Evolutionary conservation across 1,140 invertebrate species (phyloP).

Genomic region (Nomia melanderi): DNA sequence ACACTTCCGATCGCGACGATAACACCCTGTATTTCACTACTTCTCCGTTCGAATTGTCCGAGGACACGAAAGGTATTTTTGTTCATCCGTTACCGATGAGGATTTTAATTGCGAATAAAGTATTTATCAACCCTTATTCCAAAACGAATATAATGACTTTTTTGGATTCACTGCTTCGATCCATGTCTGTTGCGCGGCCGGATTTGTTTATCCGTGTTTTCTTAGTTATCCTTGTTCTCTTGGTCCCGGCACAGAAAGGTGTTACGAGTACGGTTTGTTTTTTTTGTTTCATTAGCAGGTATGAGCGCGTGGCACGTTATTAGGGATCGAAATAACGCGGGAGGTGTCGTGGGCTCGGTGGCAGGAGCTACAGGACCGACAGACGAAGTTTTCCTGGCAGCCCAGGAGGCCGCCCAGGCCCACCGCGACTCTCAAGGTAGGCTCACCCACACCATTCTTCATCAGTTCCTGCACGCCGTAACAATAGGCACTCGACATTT

Average conservation of each 20-base stretch:
- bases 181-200: too few relatives aligned
- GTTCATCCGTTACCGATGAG: constrained; percentile 37
- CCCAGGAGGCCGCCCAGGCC: constrained; percentile 86
- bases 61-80: constrained; percentile 38
- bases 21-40: constrained; percentile 55
- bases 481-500: constrained; percentile 74
- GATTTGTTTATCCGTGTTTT: neutral
- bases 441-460: constrained; percentile 78
- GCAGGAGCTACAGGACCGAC: constrained; percentile 76
- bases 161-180: neutral
- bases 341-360: constrained; percentile 74
- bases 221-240: neutral
- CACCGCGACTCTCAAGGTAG: constrained; percentile 90
- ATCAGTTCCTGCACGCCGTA: constrained; percentile 71
- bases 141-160: neutral
- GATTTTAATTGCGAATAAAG: constrained; percentile 47
- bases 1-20: constrained; percentile 32
- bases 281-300: constrained; percentile 64
- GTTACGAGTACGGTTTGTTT: constrained; percentile 48
- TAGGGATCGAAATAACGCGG: constrained; percentile 84
- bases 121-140: constrained; percentile 47
- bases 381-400: constrained; percentile 87
- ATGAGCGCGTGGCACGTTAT: constrained; percentile 84
- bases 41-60: constrained; percentile 28
- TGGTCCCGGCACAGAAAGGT: neutral